Conservation (phyloP, 2,113 vertebrate genomes). For the Corapipo altera region DNA sequence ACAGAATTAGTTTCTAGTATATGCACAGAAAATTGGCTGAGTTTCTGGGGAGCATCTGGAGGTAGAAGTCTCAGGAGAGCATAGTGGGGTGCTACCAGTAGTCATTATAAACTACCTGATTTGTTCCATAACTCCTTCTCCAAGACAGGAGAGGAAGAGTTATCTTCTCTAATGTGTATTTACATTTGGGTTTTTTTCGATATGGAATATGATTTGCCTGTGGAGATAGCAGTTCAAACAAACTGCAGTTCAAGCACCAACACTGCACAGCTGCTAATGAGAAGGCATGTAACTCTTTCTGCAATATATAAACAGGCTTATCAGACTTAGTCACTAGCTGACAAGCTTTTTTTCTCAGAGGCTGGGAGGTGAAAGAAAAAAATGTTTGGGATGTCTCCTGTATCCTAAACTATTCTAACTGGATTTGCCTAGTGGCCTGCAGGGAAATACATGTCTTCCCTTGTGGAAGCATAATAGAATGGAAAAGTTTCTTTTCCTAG, state of each 20-base stretch:
- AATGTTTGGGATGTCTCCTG: background rate
- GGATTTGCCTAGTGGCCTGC: background rate
- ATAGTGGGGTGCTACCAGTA: background rate
- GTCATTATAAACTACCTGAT: background rate
- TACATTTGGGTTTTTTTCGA: background rate
- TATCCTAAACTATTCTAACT: background rate
- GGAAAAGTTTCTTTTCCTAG: background rate
- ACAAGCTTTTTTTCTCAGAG: background rate
- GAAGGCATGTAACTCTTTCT: background rate
- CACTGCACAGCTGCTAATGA: background rate
- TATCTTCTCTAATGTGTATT: background rate
- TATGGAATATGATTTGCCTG: background rate
- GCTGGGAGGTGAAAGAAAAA: background rate
- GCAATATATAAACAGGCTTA: background rate
- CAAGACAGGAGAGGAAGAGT: background rate
- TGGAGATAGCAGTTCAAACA: background rate
- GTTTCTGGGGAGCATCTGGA: background rate
- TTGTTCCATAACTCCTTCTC: background rate
- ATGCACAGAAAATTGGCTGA: background rate
- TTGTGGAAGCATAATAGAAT: background rate
- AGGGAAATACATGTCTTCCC: background rate
- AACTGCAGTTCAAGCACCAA: background rate
- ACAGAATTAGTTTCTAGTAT: background rate
- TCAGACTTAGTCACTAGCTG: background rate
- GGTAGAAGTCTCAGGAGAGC: background rate